phyloP scores from a whole-genome alignment of 1,140 invertebrate genomes.

The Aphidius ervi region DNA sequence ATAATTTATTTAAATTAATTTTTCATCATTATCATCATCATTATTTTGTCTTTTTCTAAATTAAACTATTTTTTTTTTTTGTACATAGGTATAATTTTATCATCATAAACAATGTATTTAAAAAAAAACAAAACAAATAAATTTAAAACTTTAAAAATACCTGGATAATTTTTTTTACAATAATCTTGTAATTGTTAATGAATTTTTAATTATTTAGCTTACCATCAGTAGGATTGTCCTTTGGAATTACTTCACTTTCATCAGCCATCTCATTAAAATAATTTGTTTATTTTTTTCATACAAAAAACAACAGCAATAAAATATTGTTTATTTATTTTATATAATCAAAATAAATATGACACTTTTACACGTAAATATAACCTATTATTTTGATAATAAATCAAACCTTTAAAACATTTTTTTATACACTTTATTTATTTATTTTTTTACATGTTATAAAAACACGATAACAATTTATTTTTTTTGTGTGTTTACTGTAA shows the following conservation, averaged over 20 bases:
- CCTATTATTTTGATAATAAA: background rate
- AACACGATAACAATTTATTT: too few species aligned
- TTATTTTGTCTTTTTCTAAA: background rate
- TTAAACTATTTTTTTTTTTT: background rate
- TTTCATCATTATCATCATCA: background rate
- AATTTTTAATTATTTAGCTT: slow-evolving; percentile 8
- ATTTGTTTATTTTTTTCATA: background rate
- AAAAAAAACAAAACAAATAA: background rate
- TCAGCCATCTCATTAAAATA: slow-evolving; percentile 13
- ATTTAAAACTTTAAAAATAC: background rate
- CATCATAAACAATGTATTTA: background rate
- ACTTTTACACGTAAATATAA: background rate
- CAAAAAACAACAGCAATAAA: too few species aligned
- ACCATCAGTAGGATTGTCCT: slow-evolving; percentile 22
- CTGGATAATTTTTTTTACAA: background rate
- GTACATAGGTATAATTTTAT: background rate
- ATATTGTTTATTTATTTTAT: too few species aligned
- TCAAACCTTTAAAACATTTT: background rate
- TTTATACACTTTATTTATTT: background rate
- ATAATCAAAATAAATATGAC: too few species aligned
- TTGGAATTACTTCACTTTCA: slow-evolving; percentile 12
- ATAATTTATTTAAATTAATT: background rate
- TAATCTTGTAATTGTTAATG: background rate
- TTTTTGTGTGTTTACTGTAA: too few species aligned
- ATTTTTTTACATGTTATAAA: too few species aligned